Conservation (phyloP, 2,797 vertebrate genomes). For the Hyperoplus immaculatus region DNA sequence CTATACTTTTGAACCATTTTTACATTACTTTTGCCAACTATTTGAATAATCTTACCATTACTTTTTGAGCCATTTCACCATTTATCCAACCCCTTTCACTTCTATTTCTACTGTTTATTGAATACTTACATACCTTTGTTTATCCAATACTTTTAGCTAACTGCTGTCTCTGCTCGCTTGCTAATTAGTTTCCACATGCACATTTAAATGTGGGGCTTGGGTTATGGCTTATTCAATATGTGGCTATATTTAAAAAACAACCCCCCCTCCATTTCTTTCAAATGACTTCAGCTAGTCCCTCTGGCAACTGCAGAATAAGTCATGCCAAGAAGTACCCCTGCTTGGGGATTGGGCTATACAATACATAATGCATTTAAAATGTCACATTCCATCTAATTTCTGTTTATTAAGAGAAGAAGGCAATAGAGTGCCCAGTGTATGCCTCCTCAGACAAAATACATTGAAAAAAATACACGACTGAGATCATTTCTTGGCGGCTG, state of each 20-base stretch:
- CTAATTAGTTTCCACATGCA: neutral
- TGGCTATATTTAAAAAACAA: neutral
- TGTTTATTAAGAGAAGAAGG: slow-evolving; percentile 31
- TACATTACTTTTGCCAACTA: neutral
- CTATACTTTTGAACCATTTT: neutral
- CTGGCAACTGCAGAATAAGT: neutral
- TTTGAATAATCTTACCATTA: neutral
- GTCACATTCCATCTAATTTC: slow-evolving; percentile 14
- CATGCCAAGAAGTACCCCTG: neutral
- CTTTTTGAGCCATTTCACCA: neutral
- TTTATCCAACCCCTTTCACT: neutral
- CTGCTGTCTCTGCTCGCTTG: neutral
- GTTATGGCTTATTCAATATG: neutral
- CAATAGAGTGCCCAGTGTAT: slow-evolving; percentile 19
- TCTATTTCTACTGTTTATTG: neutral
- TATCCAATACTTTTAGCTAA: neutral
- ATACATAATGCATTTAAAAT: neutral
- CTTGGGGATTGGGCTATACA: neutral
- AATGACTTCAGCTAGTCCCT: neutral
- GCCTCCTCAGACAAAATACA: slow-evolving; percentile 51
- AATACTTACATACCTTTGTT: neutral
- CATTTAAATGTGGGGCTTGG: neutral
- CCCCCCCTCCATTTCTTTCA: neutral
- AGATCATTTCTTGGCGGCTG: slow-evolving; percentile 41
- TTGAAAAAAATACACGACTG: slow-evolving; percentile 37